Base-by-base conservation (phyloP, 2,113 vertebrate genomes). In the Paedocypris sp. region DNA sequence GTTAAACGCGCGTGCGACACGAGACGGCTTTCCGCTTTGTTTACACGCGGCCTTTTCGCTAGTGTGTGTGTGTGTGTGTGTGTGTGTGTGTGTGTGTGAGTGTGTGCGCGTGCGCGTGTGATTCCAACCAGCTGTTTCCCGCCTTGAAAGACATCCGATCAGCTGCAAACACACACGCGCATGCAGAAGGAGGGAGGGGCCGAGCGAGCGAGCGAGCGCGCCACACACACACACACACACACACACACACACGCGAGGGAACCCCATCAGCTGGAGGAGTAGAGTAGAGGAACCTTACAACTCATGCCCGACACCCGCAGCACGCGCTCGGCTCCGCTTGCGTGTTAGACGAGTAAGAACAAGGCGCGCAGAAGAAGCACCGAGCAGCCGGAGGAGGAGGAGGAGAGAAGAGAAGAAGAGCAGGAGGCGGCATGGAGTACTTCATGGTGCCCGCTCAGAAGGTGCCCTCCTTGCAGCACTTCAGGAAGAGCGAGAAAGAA, bases 81-180 rank as follows among this genome's bases (percentile, higher is more conserved):
- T 80, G 88, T n/a, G n/a, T n/a, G n/a, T n/a, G n/a, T n/a, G n/a
- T n/a, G n/a, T n/a, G n/a, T n/a, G 80, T 81, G 84, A 71, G 79
- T 77, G 78, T 77, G 85, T 80, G 88, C n/a, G n/a, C n/a, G n/a
- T n/a, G n/a, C n/a, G n/a, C n/a, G n/a, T n/a, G 85, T 87, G 81
- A 85, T 85, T 90, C 86, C 85, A 82, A 90, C 91, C 92, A 95
- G 92, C 92, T 95, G 92, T 95, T 94, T 94, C 92, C 92, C 92
- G 92, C 92, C 91, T 92, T 90, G 90, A 88, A 90, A 88, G 87
- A 87, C 86, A 91, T 85, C 84, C 82, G 86, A 91, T 89, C 91
- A 90, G 89, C 89, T 91, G 88, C 88, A 82, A 83, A 77, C 73
- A 79, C 80, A 83, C 85, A 84, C 85, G 73, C 76, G 76, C 76